Base-by-base conservation (phyloP, 2,113 vertebrate genomes). In the Catagonus wagneri region DNA sequence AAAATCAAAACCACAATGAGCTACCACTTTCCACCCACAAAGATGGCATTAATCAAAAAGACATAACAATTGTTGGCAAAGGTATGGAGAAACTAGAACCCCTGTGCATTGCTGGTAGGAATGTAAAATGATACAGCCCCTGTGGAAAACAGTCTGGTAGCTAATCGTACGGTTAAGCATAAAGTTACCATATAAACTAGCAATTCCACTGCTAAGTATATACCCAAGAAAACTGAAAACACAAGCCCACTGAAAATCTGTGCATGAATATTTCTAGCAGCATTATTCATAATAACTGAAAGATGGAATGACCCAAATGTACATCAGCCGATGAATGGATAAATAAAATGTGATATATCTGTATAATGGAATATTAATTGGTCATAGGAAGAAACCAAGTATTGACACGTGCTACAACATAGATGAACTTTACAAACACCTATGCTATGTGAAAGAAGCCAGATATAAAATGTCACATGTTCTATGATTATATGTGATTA, bases 201-300 rank as follows among this genome's bases (percentile, higher is more conserved):
- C 13, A 52, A 72, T 71, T 58, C n/a, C 6, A 78, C 60, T 69
- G 19, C 7, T 69, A 72, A 68, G 44, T 58, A 44, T 68, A 79
- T 60, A 68, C 27, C 25, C 20, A 72, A 91, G 29, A 95, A 32
- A 86, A 65, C 6, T 58, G 34, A 80, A 94, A 94, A 89, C 32
- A 86, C 50, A 85, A 90, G 25, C 56, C 36, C 22, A 71, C 34
- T 13, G 52, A 44, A 83, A 76, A 36, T 12, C 17, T 76, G 90
- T 63, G 34, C 44, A 71, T 29, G 34, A 90, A 90, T 95, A 10
- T 84, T 83, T 60, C 50, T 66, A 71, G 17, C 39, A 84, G 52
- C 71, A 76, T 71, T 79, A 90, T 90, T 96, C 11, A 78, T 63
- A 89, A 60, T n/a, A 89, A 20, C 39, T 23, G 39, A 88, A 90